Evolutionary conservation across 2,797 vertebrate species (phyloP).

Genomic region (Amblyopsis hoosieri): DNA sequence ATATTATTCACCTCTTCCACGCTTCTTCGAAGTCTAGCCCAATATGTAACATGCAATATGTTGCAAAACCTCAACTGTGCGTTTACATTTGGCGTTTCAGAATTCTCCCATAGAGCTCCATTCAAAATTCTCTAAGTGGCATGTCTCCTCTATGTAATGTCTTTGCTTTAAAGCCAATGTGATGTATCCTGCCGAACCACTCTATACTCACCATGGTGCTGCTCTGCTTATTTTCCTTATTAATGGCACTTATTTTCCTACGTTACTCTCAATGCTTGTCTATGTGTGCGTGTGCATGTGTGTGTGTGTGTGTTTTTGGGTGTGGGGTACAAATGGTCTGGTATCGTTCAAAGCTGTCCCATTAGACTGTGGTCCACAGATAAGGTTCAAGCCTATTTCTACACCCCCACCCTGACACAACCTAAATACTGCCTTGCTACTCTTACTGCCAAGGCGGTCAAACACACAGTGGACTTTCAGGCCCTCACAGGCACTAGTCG

Average conservation of each 20-base stretch:
- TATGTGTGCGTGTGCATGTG: neutral
- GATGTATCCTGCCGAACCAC: conserved; percentile 33
- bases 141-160: too few relatives aligned
- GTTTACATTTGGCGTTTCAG: too few relatives aligned
- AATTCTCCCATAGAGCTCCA: too few relatives aligned
- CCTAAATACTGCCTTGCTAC: conserved; percentile 36
- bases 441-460: conserved; percentile 32
- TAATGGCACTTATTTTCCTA: conserved; percentile 66
- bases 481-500: too few relatives aligned
- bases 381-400: conserved; percentile 51
- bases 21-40: too few relatives aligned
- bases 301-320: conserved; percentile 3
- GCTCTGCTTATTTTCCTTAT: conserved; percentile 77
- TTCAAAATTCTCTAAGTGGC: too few relatives aligned
- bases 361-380: conserved; percentile 54
- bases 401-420: conserved; percentile 20
- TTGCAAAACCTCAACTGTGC: too few relatives aligned
- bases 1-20: too few relatives aligned
- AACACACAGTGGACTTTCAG: conserved; percentile 16
- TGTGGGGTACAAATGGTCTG: conserved; percentile 57
- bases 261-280: neutral
- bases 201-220: conserved; percentile 47
- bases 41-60: too few relatives aligned
- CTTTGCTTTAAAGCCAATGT: too few relatives aligned
- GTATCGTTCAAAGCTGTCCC: conserved; percentile 64